Evolutionary conservation across 1,140 invertebrate species (phyloP), one percentile per base, ranked within the genome.

Genomic region (Microplitis demolitor): DNA sequence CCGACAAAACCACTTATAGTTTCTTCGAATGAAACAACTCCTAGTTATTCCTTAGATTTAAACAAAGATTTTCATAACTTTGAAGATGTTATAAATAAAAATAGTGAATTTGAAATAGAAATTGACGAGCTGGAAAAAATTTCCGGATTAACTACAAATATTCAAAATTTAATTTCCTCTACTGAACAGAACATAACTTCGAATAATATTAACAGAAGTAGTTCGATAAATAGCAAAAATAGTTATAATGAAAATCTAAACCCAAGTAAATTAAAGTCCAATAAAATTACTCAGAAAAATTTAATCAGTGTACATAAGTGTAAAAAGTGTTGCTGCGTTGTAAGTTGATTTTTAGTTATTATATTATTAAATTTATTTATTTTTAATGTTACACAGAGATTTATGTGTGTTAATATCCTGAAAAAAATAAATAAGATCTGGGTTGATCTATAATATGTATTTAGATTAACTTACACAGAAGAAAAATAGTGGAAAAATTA

Each of bases 271-370:
- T 81, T 4, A 84, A 79, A 16, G 68, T 76, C 39, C 0, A 45
- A 16, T 85, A 83, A 70, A 81, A 79, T 33, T 80, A 78, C 53
- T 64, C 83, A 82, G 54, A 76, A 76, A 8, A 80, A 83, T 16
- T 82, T 85, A 31, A 71, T 78, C 0, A 68, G 33, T 5, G 82
- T 79, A 54, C 78, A 80, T 58, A 70, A 76, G 61, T 86, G 84
- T 67, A 73, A 74, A 53, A 84, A 80, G 66, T 84, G 82, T 72
- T 87, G 85, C 66, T 86, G 84, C 72, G 76, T 82, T 3, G 31
- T 87, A 51, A 84, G 74, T 39, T 87, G 83, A 37, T n/a, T 11
- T 61, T n/a, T 3, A 58, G 39, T 34, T 56, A 51, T 71, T 37
- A 4, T 24, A 62, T 14, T 71, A 24, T 5, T 16, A 56, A 56